phyloP scores from a whole-genome alignment of 2,888 invertebrate species.

The Orthosia gothica region DNA sequence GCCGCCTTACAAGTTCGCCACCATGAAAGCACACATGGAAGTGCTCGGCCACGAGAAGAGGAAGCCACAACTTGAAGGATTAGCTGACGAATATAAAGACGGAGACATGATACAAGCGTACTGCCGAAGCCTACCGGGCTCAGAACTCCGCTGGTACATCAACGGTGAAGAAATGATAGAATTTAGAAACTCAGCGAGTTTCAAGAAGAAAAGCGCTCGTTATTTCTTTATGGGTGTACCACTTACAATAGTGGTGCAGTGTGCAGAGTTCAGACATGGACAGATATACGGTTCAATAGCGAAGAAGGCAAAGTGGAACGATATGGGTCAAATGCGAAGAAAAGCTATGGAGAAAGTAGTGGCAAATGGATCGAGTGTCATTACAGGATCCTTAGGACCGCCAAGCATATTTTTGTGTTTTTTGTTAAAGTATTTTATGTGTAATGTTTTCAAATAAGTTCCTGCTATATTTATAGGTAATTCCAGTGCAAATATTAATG shows the following conservation, averaged over 20 bases:
- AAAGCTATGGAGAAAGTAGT: conserved; percentile 70
- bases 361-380: conserved; percentile 63
- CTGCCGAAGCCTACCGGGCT: conserved; percentile 81
- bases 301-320: conserved; percentile 80
- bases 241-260: conserved; percentile 88
- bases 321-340: conserved; percentile 53
- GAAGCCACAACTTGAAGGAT: conserved; percentile 82
- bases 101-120: conserved; percentile 84
- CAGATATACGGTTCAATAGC: conserved; percentile 84
- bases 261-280: conserved; percentile 89
- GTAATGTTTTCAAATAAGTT: conserved; percentile 36
- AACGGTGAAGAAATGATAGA: conserved; percentile 82
- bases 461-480: conserved; percentile 40
- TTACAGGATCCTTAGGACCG: conserved; percentile 55
- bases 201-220: conserved; percentile 78
- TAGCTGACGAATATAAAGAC: conserved; percentile 80
- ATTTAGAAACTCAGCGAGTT: conserved; percentile 76
- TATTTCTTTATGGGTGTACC: conserved; percentile 85
- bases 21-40: conserved; percentile 82
- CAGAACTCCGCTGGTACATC: conserved; percentile 86
- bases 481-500: conserved; percentile 19
- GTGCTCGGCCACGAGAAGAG: conserved; percentile 81
- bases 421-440: conserved; percentile 36
- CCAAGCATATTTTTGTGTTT: conserved; percentile 51
- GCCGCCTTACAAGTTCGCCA: conserved; percentile 84